These are phyloP conservation scores for Charadrius vociferus DNA, from an alignment of 2,113 vertebrate genomes.

Conservation along the genomic window DNA sequence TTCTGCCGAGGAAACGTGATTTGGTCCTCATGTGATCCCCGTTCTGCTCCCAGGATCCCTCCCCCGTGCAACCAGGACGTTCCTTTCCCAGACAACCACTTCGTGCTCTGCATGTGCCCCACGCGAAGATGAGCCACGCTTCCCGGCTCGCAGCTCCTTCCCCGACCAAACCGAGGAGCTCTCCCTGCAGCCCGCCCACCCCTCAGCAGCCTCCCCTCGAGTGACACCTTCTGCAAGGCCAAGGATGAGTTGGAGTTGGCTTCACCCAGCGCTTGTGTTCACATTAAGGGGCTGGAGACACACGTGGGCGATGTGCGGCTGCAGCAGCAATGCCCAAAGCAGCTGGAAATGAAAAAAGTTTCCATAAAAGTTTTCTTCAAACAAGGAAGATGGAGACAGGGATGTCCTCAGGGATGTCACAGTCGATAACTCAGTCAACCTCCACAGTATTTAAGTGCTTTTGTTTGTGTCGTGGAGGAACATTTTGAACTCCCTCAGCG, in stretches of 20 bases:
- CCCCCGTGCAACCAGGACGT: background rate
- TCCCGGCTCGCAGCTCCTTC: background rate
- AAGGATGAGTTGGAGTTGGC: fast-evolving
- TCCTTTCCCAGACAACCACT: background rate
- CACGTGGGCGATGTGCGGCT: fast-evolving
- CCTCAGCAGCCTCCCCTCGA: background rate
- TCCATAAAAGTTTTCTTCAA: background rate
- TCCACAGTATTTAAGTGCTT: background rate
- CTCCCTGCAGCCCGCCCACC: background rate
- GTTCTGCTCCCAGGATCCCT: background rate
- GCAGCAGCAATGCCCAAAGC: background rate
- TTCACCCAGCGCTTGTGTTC: background rate
- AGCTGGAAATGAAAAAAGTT: background rate
- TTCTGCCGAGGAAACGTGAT: background rate
- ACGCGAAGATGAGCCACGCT: background rate
- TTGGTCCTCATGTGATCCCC: background rate
- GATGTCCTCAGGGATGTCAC: background rate
- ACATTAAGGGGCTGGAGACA: background rate
- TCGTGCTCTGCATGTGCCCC: background rate
- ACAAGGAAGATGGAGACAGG: background rate
- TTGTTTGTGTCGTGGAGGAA: background rate
- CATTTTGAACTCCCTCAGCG: background rate
- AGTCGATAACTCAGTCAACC: too few relatives aligned
- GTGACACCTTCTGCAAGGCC: background rate
- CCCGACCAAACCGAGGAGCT: background rate